Evolutionary conservation across 2,888 invertebrate genomes (phyloP), one percentile per base, ranked within the genome.

Genomic region (Chloroclysta siterata): DNA sequence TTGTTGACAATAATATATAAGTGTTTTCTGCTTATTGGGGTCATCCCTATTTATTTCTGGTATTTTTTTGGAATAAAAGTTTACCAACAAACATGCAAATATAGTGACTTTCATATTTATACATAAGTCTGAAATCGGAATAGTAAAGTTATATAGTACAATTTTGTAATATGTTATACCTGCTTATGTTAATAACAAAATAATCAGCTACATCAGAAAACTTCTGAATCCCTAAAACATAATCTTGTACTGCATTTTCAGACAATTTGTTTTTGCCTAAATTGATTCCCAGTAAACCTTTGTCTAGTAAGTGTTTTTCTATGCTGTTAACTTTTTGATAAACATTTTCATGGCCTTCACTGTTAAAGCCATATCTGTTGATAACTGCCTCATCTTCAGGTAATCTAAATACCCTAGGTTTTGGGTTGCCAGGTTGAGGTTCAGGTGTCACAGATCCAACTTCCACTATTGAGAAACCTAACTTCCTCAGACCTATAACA

Each of bases 381-480:
- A 99, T 98, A 5, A 99, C 95, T 41, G 98, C 99, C 69, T 94
- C 88, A 86, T 99, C 99, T 77, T 97, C 95, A 2, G 89, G 82
- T 10, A 99, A 89, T 60, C 99, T 93, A 86, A 99, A 99, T 0
- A 99, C 97, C 75, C 99, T 94, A 0, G 99, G 99, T 84, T 96
- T 96, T 8, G 96, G 95, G 88, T 99, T 99, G 0, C 99, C 99
- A 0, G 95, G 93, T 84, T 99, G 99, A 0, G 99, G 97, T 75
- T 95, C 83, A 0, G 99, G 99, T 1, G 99, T 99, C 0, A 99
- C 96, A 5, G 98, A 98, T 64, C 99, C 99, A 74, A 99, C 95
- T 94, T 99, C 99, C 22, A 99, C 95, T 85, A 99, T 97, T 5
- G 99, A 97, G 89, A 99, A 99, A 0, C 99, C 99, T 62, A 98